Evolutionary conservation across 2,113 vertebrate species (phyloP).

Genomic region (Platichthys flesus): DNA sequence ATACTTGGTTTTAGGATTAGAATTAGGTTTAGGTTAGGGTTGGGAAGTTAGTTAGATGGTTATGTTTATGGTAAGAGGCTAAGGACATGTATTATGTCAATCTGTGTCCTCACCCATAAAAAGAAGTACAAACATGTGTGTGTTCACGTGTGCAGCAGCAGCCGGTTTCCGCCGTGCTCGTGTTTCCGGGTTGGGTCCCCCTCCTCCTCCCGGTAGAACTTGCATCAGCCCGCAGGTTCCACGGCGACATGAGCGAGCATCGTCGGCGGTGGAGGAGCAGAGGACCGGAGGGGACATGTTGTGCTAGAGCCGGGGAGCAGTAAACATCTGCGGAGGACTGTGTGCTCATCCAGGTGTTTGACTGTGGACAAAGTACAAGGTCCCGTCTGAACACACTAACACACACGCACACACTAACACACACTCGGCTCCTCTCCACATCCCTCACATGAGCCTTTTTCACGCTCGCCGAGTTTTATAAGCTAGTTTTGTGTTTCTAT

Average conservation of each 20-base stretch:
- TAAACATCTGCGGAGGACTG: background rate
- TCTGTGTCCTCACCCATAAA: too few relatives aligned
- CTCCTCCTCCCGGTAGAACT: slow-evolving; percentile 39
- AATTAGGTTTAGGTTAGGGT: too few relatives aligned
- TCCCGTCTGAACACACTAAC: slow-evolving; percentile 47
- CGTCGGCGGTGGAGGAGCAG: background rate
- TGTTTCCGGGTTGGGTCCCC: slow-evolving; percentile 47
- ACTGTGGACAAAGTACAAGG: slow-evolving; percentile 79
- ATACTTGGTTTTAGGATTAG: too few relatives aligned
- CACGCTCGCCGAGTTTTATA: background rate
- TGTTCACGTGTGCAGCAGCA: background rate
- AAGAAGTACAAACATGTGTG: too few relatives aligned
- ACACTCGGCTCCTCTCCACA: background rate
- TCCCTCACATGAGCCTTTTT: background rate
- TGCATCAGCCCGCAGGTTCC: slow-evolving; percentile 54
- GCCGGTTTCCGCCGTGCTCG: background rate
- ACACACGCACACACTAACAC: slow-evolving; percentile 35
- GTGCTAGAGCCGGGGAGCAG: background rate
- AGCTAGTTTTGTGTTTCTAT: background rate
- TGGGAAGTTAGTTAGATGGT: too few relatives aligned
- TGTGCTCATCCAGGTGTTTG: slow-evolving; percentile 10
- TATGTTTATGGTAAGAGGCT: too few relatives aligned
- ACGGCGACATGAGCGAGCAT: background rate
- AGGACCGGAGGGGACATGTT: background rate
- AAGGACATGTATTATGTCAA: too few relatives aligned